Evolutionary conservation across 2,113 vertebrate genomes (phyloP).

Genomic region (Eulemur macaco): DNA sequence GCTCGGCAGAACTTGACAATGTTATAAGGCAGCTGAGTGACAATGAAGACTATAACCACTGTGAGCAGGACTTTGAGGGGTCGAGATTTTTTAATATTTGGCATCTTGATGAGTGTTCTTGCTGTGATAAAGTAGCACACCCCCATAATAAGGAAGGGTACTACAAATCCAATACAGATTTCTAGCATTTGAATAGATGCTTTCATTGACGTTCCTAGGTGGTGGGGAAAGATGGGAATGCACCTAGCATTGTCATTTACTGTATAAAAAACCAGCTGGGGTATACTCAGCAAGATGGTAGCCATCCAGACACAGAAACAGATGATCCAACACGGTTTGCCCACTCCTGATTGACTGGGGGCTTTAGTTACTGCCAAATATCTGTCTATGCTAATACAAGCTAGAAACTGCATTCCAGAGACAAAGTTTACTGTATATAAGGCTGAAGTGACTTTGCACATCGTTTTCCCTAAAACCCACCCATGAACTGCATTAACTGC

Average conservation of each 20-base stretch:
- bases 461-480: conserved; percentile 88
- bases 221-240: conserved; percentile 84
- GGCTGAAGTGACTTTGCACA: conserved; percentile 91
- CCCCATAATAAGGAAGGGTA: conserved; percentile 92
- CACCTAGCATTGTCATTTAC: conserved; percentile 86
- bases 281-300: conserved; percentile 89
- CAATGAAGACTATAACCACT: conserved; percentile 90
- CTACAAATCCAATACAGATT: conserved; percentile 90
- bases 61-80: conserved; percentile 89
- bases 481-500: conserved; percentile 89
- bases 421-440: conserved; percentile 93
- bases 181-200: conserved; percentile 89
- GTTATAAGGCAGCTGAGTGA: conserved; percentile 95
- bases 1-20: conserved; percentile 89
- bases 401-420: conserved; percentile 94
- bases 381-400: conserved; percentile 94
- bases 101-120: conserved; percentile 82
- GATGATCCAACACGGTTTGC: conserved; percentile 75
- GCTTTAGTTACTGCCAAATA: conserved; percentile 83
- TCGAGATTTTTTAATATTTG: conserved; percentile 85
- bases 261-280: conserved; percentile 90
- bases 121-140: conserved; percentile 89
- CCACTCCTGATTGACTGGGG: neutral
- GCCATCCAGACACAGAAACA: conserved; percentile 87
- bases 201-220: conserved; percentile 84